Evolutionary conservation across 2,797 vertebrate genomes (phyloP).

Genomic region (Knipowitschia caucasica): DNA sequence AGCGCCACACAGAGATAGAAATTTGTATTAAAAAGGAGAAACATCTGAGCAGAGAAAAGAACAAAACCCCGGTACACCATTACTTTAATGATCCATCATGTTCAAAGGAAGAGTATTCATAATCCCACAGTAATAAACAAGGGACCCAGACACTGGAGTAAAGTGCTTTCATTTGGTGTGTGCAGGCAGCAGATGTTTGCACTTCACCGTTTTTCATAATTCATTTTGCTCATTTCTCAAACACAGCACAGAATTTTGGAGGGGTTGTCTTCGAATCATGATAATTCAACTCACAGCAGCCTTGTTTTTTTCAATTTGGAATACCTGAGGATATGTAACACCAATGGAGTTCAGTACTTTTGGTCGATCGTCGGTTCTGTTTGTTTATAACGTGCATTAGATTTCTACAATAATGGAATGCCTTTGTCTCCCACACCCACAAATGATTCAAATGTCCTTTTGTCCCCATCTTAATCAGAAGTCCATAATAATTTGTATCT

Average conservation of each 20-base stretch:
- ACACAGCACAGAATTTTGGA: conserved; percentile 1
- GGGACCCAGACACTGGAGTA: conserved; percentile 64
- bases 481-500: too few species aligned
- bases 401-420: too few species aligned
- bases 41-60: conserved; percentile 74
- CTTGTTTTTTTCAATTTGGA: background rate
- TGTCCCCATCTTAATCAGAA: too few species aligned
- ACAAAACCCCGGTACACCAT: conserved; percentile 75
- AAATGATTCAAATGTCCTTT: too few species aligned
- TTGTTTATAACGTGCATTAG: too few species aligned
- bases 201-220: conserved; percentile 26
- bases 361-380: too few species aligned
- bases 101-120: conserved; percentile 74
- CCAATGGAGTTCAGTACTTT: too few species aligned
- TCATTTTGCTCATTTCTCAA: conserved; percentile 26
- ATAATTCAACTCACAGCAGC: background rate
- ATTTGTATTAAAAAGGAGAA: conserved; percentile 71
- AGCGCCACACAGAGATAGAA: conserved; percentile 58
- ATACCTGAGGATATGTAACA: background rate
- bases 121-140: conserved; percentile 67
- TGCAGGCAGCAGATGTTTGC: conserved; percentile 58
- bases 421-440: too few species aligned
- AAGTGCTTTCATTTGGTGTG: conserved; percentile 56
- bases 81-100: conserved; percentile 79
- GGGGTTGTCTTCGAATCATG: background rate